These are phyloP conservation scores for Drosophila kokeensis DNA, from an alignment of 2,888 invertebrate species.

Conservation along the genomic window DNA sequence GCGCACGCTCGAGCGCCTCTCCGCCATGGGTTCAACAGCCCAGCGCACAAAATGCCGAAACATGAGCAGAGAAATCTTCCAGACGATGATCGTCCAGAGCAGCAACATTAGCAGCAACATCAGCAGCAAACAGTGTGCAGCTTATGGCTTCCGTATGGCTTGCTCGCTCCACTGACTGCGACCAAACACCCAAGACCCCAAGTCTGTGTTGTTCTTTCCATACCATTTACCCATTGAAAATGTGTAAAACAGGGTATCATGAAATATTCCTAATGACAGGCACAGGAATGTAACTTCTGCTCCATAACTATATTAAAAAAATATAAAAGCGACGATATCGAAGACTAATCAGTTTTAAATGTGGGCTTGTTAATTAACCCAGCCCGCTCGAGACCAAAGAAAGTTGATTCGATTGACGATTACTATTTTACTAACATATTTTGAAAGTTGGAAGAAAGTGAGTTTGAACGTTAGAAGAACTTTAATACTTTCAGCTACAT, in stretches of 20 bases:
- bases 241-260: neutral
- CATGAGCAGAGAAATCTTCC: conserved; percentile 65
- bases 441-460: neutral
- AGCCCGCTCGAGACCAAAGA: neutral
- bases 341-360: neutral
- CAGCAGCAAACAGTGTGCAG: conserved; percentile 46
- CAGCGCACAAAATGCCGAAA: conserved; percentile 55
- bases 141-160: conserved; percentile 75
- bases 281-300: neutral
- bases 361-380: neutral
- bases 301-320: neutral
- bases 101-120: conserved; percentile 5
- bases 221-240: conserved; percentile 2
- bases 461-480: neutral
- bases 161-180: conserved; percentile 69
- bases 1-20: conserved; percentile 50
- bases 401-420: neutral
- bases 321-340: neutral
- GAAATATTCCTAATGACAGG: neutral
- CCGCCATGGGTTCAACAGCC: conserved; percentile 67
- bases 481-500: neutral
- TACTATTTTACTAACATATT: neutral
- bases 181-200: conserved; percentile 48
- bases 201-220: conserved; percentile 27
- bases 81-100: conserved; percentile 21